Evolutionary conservation across 2,888 invertebrate genomes (phyloP).

Genomic region (Eueremaeus valkanovi): DNA sequence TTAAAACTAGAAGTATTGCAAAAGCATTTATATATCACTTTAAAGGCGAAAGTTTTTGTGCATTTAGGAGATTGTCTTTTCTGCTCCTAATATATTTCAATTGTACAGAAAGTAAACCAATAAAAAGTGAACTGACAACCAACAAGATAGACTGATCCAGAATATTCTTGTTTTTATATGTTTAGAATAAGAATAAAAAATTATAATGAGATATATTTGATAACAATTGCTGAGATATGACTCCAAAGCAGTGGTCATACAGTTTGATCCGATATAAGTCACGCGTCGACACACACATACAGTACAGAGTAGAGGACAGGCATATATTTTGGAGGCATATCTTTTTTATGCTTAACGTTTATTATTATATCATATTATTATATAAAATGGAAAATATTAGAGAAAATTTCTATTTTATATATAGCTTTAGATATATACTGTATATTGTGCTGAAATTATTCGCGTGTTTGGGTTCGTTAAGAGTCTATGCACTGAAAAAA

Average conservation of each 20-base stretch:
- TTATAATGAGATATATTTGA: neutral
- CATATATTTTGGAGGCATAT: no score
- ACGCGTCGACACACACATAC: neutral
- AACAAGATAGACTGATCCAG: no score
- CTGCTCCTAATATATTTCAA: slow-evolving; percentile 2
- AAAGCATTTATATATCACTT: neutral
- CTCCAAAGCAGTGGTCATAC: neutral
- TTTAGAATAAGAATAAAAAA: no score
- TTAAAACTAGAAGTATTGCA: neutral
- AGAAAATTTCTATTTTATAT: no score
- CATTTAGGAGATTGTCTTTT: slow-evolving; percentile 16
- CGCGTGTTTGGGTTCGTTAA: slow-evolving; percentile 2
- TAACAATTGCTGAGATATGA: no score
- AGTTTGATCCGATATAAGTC: neutral
- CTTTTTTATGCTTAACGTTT: no score
- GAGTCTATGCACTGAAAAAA: neutral
- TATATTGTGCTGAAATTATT: no score
- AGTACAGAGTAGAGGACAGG: neutral
- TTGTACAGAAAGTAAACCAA: neutral
- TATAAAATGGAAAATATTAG: no score
- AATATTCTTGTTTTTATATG: no score
- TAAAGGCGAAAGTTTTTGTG: slow-evolving; percentile 1
- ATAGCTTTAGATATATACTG: no score
- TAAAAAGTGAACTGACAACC: neutral
- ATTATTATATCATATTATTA: no score